Conservation (phyloP, 2,888 invertebrate genomes). For the Eilema caniola region DNA sequence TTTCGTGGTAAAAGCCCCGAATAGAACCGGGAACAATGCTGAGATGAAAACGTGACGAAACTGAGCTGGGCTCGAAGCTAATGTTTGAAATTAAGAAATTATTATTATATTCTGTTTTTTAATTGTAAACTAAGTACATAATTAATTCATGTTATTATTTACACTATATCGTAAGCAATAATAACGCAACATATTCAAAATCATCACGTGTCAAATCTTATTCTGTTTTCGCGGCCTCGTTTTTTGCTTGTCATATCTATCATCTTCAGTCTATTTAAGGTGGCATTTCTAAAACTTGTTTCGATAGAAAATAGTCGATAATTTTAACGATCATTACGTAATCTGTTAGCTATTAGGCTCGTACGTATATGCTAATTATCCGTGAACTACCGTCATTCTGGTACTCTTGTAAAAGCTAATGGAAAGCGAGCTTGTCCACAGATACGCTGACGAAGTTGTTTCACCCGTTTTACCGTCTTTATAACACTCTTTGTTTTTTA, state of each 20-base stretch:
- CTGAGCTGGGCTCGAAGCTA: too few relatives aligned
- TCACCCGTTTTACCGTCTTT: conserved; percentile 21
- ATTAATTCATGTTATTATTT: neutral
- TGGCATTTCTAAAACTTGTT: neutral
- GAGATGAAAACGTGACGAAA: too few relatives aligned
- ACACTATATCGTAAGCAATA: neutral
- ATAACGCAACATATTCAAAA: neutral
- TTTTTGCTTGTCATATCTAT: neutral
- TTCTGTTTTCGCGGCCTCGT: neutral
- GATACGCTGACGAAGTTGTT: conserved; percentile 25
- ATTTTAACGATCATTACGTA: conserved; percentile 31
- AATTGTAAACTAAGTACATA: neutral
- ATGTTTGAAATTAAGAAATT: too few relatives aligned
- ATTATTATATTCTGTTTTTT: too few relatives aligned
- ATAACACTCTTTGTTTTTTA: conserved; percentile 25
- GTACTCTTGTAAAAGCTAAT: conserved; percentile 33
- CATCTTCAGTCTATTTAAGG: neutral
- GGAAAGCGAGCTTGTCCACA: conserved; percentile 33
- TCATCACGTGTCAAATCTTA: neutral
- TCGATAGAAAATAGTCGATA: neutral
- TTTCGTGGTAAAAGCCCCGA: too few relatives aligned
- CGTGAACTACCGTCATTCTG: conserved; percentile 26
- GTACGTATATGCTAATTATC: conserved; percentile 26
- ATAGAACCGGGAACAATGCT: too few relatives aligned
- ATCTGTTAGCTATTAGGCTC: conserved; percentile 31